These are phyloP conservation scores for Phrynocephalus vlangalii DNA, from an alignment of 2,797 vertebrate genomes.

Conservation along the genomic window DNA sequence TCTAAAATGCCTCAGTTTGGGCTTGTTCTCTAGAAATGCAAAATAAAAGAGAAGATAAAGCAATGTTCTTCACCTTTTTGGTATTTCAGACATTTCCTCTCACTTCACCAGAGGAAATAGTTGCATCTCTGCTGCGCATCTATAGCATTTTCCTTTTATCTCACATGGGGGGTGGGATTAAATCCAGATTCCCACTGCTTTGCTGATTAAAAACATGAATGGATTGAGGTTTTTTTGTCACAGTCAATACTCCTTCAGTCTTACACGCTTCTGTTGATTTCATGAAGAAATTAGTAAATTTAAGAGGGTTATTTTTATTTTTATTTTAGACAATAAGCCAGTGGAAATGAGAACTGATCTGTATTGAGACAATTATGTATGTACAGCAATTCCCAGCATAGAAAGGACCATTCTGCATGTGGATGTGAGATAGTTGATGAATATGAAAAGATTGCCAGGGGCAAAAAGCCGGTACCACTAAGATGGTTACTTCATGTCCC, in stretches of 20 bases:
- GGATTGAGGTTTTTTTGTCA: neutral
- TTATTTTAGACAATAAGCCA: neutral
- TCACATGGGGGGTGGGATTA: neutral
- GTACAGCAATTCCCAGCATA: neutral
- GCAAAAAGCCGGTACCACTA: neutral
- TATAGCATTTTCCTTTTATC: neutral
- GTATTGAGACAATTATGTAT: neutral
- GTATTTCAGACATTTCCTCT: slow-evolving; percentile 25
- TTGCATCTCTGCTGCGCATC: slow-evolving; percentile 27
- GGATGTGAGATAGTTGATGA: neutral
- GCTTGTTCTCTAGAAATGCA: slow-evolving; percentile 17
- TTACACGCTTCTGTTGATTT: neutral
- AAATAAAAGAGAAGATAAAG: neutral
- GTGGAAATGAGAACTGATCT: neutral
- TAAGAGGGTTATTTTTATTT: neutral
- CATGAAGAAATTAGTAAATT: neutral
- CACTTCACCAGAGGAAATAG: slow-evolving; percentile 14
- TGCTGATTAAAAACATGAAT: neutral
- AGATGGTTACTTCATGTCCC: too few species aligned
- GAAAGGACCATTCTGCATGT: neutral
- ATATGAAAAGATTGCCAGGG: neutral
- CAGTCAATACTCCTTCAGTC: neutral
- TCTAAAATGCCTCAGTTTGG: slow-evolving; percentile 7
- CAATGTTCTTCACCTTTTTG: slow-evolving; percentile 13
- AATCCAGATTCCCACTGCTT: neutral